These are phyloP conservation scores for Zeugodacus cucurbitae DNA, from an alignment of 1,140 invertebrate species.

Conservation along the genomic window DNA sequence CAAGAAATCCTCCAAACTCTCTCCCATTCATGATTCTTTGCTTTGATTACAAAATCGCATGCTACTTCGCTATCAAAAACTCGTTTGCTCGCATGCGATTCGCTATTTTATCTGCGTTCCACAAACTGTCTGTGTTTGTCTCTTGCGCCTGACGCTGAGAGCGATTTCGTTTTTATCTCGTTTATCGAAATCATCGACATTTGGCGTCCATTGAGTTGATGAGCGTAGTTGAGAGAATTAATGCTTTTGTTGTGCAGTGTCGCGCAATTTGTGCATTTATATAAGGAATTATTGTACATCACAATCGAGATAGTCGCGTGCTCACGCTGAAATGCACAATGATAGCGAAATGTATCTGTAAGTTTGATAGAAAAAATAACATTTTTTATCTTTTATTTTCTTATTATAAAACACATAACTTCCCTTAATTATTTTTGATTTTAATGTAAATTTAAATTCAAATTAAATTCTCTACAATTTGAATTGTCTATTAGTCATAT, in stretches of 20 bases:
- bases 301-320: neutral
- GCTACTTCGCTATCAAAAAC: neutral
- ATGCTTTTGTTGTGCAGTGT: neutral
- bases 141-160: neutral
- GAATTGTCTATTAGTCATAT: neutral
- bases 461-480: neutral
- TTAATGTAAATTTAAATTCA: neutral
- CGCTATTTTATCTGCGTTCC: neutral
- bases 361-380: neutral
- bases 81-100: neutral
- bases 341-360: neutral
- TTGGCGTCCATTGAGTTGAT: neutral
- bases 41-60: neutral
- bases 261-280: neutral
- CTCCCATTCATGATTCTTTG: neutral
- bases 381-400: too few species aligned
- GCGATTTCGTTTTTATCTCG: neutral
- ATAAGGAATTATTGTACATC: neutral
- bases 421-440: neutral
- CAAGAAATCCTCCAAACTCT: neutral
- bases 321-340: neutral
- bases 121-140: neutral
- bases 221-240: neutral
- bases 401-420: too few species aligned
- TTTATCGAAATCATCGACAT: neutral